Evolutionary conservation across 2,888 invertebrate genomes (phyloP), one percentile per base, ranked within the genome.

Genomic region (Athalia circularis): DNA sequence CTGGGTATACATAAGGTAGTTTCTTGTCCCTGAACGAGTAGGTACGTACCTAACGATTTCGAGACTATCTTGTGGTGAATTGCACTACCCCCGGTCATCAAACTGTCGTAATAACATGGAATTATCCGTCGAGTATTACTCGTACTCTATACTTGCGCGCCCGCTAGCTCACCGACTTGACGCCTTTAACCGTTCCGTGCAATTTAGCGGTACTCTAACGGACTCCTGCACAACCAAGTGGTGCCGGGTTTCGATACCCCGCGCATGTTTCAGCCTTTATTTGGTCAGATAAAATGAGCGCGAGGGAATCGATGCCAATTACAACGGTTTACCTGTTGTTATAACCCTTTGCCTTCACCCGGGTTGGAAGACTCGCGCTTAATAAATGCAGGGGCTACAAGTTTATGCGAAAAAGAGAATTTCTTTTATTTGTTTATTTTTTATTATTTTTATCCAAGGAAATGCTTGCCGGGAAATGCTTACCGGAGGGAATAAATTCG

Each of bases 81-180:
- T 68, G 68, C 68, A 65, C 65, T 13, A 29, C 43, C 65, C 15
- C 65, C 45, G 47, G 65, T 13, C 65, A 48, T 65, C 47, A 65
- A 65, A 65, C 65, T 13, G 65, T 15, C 15, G 29, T 68, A 68
- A 68, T 68, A 54, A 68, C 45, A 54, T 68, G 52, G 29, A 68
- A 68, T 68, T 68, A 68, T 54, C 50, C 52, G 52, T 54, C 11
- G 54, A 50, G 68, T 68, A 54, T 68, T 68, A 54, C 68, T 68
- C 45, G 52, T 29, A 9, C 45, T 65, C 15, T 29, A 65, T n/a
- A 48, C 47, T n/a, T 65, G n/a, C 48, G 9, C 52, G 68, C 68
- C 11, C 68, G 29, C 29, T 29, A 29, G 29, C 29, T 29, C 29
- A 29, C 29, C 29, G 29, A 29, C 29, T 29, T 29, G 29, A 68